phyloP scores from a whole-genome alignment of 2,888 invertebrate species.

The Cyclophora albipunctata region DNA sequence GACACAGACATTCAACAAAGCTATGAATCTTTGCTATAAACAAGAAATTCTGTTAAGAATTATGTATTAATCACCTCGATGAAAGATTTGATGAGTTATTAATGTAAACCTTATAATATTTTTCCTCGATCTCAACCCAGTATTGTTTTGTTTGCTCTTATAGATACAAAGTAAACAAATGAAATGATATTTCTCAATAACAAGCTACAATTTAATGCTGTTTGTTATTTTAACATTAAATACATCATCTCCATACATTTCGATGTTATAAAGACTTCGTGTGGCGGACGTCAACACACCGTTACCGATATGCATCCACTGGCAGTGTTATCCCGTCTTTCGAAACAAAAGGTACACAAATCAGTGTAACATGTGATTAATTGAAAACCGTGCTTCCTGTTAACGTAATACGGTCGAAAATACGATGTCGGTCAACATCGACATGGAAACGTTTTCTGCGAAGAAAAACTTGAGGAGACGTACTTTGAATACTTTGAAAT shows the following conservation, averaged over 20 bases:
- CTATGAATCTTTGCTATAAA: too few relatives aligned
- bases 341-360: conserved; percentile 54
- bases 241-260: conserved; percentile 38
- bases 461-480: conserved; percentile 66
- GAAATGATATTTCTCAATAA: too few relatives aligned
- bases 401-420: conserved; percentile 21
- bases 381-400: conserved; percentile 16
- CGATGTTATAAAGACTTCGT: conserved; percentile 43
- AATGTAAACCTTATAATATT: too few relatives aligned
- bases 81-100: too few relatives aligned
- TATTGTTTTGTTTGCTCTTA: too few relatives aligned
- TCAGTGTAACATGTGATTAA: conserved; percentile 16
- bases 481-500: conserved; percentile 62
- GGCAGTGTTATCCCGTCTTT: conserved; percentile 59
- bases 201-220: not conserved
- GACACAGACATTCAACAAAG: too few relatives aligned
- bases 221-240: conserved; percentile 16
- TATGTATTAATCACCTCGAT: too few relatives aligned
- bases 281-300: conserved; percentile 45
- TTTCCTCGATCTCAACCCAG: too few relatives aligned
- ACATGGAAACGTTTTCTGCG: conserved; percentile 61
- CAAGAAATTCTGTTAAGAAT: too few relatives aligned
- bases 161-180: too few relatives aligned
- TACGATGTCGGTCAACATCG: conserved; percentile 60
- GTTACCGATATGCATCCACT: conserved; percentile 63